Evolutionary conservation across 2,888 invertebrate species (phyloP).

Genomic region (Bugulina stolonifera): DNA sequence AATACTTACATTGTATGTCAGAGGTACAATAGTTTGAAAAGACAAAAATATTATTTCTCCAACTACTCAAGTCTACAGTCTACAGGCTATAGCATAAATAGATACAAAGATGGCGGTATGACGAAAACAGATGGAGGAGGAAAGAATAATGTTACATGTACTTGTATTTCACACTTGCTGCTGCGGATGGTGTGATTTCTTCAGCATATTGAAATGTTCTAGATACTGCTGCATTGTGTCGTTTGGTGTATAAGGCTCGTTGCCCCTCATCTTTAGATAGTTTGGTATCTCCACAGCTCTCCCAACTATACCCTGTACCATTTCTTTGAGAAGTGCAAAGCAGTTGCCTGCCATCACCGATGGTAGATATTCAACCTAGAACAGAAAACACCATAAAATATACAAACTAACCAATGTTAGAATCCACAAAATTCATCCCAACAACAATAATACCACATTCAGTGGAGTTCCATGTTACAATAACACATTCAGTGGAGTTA

Average conservation of each 20-base stretch:
- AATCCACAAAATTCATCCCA: too few relatives aligned
- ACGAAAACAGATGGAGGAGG: too few relatives aligned
- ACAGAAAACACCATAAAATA: slow-evolving; percentile 25
- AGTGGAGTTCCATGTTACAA: too few relatives aligned
- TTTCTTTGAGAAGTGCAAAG: slow-evolving; percentile 85
- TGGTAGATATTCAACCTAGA: slow-evolving; percentile 80
- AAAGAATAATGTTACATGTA: too few relatives aligned
- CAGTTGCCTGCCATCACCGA: slow-evolving; percentile 81
- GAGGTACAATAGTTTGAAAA: not conserved
- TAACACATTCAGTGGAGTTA: too few relatives aligned
- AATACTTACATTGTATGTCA: not conserved
- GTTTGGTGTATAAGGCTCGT: slow-evolving; percentile 78
- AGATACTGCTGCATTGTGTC: slow-evolving; percentile 90
- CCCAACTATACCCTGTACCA: slow-evolving; percentile 82
- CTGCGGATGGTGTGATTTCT: slow-evolving; percentile 60
- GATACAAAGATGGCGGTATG: too few relatives aligned
- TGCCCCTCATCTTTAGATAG: slow-evolving; percentile 72
- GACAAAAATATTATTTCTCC: too few relatives aligned
- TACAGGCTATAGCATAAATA: too few relatives aligned
- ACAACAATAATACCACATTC: too few relatives aligned
- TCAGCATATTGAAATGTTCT: slow-evolving; percentile 82
- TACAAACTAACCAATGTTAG: not conserved
- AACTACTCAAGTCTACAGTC: too few relatives aligned
- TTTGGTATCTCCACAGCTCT: slow-evolving; percentile 59
- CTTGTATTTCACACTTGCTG: too few relatives aligned